Base-by-base conservation (phyloP, 2,888 invertebrate species). In the Noctua fimbriata region DNA sequence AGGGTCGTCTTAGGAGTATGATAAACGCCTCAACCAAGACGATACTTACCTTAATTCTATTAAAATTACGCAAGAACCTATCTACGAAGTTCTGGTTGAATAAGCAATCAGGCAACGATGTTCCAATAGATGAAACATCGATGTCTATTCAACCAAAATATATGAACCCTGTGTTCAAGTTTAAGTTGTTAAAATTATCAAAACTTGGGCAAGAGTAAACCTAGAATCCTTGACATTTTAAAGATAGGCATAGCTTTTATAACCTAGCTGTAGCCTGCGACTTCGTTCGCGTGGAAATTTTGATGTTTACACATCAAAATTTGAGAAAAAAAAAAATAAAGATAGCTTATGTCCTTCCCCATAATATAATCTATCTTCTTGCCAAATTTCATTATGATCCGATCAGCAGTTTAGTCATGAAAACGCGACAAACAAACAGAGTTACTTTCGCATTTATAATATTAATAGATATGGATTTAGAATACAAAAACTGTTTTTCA, bases 111-210 rank as follows among this genome's bases (percentile, higher is more conserved):
- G 52, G 63, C 63, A 63, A 3, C 32, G 52, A 44, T 63, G 63
- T 69, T 77, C 77, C 32, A 21, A 65, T 77, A 70, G 24, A 65
- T 77, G 18, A 44, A 77, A 78, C 58, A 69, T 69, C 6, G n/a
- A 65, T 77, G 63, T 69, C 14, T 65, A 78, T 36, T 78, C n/a
- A 55, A 78, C 47, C 65, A 65, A 78, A 47, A 47, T 70, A 12
- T 55, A 14, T 18, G 52, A 16, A 65, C 18, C 65, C n/a, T n/a
- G n/a, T n/a, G n/a, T n/a, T n/a, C n/a, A 12, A 21, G 1, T 18
- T 65, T 14, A 24, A 24, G 18, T 65, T 65, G n/a, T 14, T 36
- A 41, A 49, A 78, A 76, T 74, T 67, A 47, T 47, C 21, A 21
- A 14, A 36, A 10, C 24, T 49, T 76, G 14, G 24, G 18, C 28